A percentile compares a stretch with the other conserved stretches of the same genome.
phyloP scores from a whole-genome alignment of 1,140 invertebrate species.

The Diabrotica undecimpunctata region DNA sequence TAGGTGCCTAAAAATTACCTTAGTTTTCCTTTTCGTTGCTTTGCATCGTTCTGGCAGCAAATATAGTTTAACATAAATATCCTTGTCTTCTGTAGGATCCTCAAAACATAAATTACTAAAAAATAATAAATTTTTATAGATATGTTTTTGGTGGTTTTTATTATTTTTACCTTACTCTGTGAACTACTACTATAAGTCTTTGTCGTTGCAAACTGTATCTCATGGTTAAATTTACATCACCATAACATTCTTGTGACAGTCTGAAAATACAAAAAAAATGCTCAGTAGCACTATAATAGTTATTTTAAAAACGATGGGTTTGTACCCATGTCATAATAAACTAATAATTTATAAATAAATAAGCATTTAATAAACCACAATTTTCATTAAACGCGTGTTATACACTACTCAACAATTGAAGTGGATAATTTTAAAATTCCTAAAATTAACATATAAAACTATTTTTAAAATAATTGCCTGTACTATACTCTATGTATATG shows the following conservation, averaged over 20 bases:
- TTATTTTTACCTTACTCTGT: constrained; percentile 75
- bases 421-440: too few relatives aligned
- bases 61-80: constrained; percentile 92
- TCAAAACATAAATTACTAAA: constrained; percentile 75
- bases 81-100: constrained; percentile 82
- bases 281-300: neutral
- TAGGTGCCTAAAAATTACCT: constrained; percentile 48
- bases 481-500: too few relatives aligned
- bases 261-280: neutral
- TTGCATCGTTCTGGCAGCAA: constrained; percentile 81
- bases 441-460: too few relatives aligned
- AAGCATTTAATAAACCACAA: too few relatives aligned
- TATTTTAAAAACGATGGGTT: neutral
- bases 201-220: constrained; percentile 79
- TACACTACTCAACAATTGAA: too few relatives aligned
- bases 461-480: too few relatives aligned
- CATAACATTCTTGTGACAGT: neutral
- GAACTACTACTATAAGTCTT: constrained; percentile 74
- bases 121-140: constrained; percentile 16
- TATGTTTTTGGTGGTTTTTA: neutral
- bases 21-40: constrained; percentile 86
- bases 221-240: constrained; percentile 50
- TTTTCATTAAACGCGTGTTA: too few relatives aligned
- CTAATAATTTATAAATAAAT: too few relatives aligned
- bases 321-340: too few relatives aligned